Conservation (phyloP, 2,113 vertebrate genomes). For the Strix aluco region DNA sequence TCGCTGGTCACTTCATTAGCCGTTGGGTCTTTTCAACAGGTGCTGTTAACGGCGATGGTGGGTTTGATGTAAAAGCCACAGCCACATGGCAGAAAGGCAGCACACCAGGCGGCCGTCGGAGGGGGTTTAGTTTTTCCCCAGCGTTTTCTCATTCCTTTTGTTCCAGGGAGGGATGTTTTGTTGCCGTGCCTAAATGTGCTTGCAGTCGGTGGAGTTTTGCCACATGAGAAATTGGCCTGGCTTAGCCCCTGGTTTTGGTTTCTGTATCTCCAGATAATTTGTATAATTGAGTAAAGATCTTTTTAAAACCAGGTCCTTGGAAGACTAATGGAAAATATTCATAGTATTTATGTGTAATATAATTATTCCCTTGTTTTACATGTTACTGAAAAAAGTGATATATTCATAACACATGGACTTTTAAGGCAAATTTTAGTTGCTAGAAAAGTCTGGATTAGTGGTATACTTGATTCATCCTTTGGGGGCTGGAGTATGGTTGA, state of each 20-base stretch:
- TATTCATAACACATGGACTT: not conserved
- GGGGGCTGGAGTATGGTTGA: not conserved
- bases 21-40: not conserved
- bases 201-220: not conserved
- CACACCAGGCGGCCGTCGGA: accelerated
- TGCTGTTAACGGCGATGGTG: accelerated
- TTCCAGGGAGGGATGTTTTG: not conserved
- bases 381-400: not conserved
- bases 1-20: not conserved
- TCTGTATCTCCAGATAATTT: not conserved
- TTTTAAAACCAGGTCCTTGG: not conserved
- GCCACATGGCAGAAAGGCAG: not conserved
- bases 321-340: not conserved
- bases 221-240: not conserved
- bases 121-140: not conserved
- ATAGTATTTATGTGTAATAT: not conserved
- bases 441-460: not conserved
- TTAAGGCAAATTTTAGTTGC: not conserved
- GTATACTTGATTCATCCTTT: not conserved
- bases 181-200: not conserved
- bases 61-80: not conserved
- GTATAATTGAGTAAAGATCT: not conserved
- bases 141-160: not conserved
- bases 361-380: not conserved
- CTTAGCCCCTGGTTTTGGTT: not conserved